Evolutionary conservation across 2,888 invertebrate species (phyloP), one percentile per base, ranked within the genome.

Genomic region (Sussaba pulchella): DNA sequence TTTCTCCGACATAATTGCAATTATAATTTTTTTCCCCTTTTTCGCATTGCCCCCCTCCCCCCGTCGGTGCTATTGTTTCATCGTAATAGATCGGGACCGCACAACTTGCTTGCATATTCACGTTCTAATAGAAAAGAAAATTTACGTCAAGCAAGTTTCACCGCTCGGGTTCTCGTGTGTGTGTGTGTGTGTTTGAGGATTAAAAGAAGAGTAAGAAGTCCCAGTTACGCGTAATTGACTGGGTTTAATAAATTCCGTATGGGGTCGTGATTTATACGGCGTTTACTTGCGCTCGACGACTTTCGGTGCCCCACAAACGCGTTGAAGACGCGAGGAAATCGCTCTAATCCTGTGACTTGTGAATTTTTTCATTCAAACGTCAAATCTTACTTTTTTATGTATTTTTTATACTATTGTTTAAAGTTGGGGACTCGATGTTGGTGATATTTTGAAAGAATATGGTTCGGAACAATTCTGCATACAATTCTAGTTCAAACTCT

Each of bases 61-160:
- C 31, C 31, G 4, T 31, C 31, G 2, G 31, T 31, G 31, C 4
- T 63, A 83, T 83, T 83, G 83, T 83, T 82, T 59, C 69, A 43
- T 39, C 61, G 73, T 79, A 79, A 83, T 83, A 79, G 76, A 83
- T 83, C 79, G 82, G 79, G 83, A 82, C 77, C 82, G n/a, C n/a
- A 77, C 43, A 6, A 31, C 31, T 31, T 57, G 69, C 75, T 76
- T 66, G 74, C 61, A 71, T 78, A 73, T 41, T 73, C 63, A 61
- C 63, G 63, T 69, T 80, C 66, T 63, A 77, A 74, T 78, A 80
- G 80, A 82, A 82, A 82, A 80, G 82, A 78, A 82, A 80, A 80
- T 78, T 73, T 39, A 59, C 71, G 67, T 26, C 66, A 71, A 63
- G 76, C 67, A 76, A 76, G 76, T 80, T 80, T 80, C 80, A 80